phyloP scores from a whole-genome alignment of 2,888 invertebrate genomes.

The Megalurothrips usitatus region DNA sequence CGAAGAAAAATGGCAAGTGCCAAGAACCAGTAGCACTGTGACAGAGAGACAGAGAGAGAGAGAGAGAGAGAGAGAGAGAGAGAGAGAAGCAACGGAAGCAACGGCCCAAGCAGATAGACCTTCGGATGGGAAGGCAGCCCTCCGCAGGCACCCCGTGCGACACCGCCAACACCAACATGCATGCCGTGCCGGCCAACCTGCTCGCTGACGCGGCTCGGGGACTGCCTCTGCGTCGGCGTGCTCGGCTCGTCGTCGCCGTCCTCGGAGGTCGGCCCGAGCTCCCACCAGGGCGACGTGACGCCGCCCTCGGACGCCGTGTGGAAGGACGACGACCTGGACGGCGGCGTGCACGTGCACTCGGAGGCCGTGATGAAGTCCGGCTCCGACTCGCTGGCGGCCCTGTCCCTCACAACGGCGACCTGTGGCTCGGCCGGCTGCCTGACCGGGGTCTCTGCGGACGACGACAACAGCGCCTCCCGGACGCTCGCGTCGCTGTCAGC shows the following conservation, averaged over 20 bases:
- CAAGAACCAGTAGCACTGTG: neutral
- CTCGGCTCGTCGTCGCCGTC: constrained; percentile 25
- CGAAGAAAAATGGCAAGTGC: too few species aligned
- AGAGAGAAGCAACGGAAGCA: too few species aligned
- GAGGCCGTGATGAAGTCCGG: constrained; percentile 62
- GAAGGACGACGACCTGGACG: constrained; percentile 63
- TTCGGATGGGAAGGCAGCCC: too few species aligned
- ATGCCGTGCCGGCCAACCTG: neutral
- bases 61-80: too few species aligned
- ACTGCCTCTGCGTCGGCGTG: neutral
- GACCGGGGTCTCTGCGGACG: neutral
- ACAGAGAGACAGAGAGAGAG: neutral
- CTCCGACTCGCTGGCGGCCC: constrained; percentile 46
- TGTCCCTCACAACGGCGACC: neutral
- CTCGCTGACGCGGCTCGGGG: constrained; percentile 6
- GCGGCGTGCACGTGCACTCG: constrained; percentile 60
- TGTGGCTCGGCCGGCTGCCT: constrained; percentile 36
- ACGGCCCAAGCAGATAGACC: too few species aligned
- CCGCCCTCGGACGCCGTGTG: constrained; percentile 65
- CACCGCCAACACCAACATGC: neutral
- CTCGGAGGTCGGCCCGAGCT: constrained; percentile 46
- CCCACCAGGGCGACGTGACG: constrained; percentile 55
- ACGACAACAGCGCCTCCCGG: neutral
- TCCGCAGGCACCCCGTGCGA: too few species aligned
- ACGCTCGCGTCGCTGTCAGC: neutral